Conservation (phyloP, 1,140 invertebrate species). For the Planococcus citri region DNA sequence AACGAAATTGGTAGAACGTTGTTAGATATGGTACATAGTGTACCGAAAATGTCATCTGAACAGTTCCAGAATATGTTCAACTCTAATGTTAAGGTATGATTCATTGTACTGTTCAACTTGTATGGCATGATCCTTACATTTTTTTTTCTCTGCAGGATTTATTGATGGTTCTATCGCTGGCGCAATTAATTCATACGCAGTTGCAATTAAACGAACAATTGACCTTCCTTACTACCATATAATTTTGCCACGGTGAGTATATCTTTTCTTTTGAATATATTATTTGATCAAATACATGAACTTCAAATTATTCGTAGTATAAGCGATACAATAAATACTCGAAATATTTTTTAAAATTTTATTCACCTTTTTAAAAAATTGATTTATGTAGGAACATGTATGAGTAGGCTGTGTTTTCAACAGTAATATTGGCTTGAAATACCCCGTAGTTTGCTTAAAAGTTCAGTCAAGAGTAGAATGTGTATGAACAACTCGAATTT, state of each 20-base stretch:
- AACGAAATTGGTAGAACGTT: constrained; percentile 75
- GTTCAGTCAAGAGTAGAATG: neutral
- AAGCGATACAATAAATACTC: neutral
- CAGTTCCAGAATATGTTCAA: constrained; percentile 92
- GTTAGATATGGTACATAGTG: constrained; percentile 75
- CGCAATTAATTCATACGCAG: constrained; percentile 91
- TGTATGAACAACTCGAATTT: neutral
- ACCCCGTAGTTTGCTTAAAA: neutral
- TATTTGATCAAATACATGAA: neutral
- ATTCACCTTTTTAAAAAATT: neutral
- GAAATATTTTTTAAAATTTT: neutral
- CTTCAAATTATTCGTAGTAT: no score
- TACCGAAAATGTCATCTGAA: constrained; percentile 77
- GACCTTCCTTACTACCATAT: constrained; percentile 58
- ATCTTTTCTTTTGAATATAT: neutral
- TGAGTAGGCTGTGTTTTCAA: neutral
- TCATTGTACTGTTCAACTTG: neutral
- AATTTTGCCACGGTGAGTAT: constrained; percentile 28
- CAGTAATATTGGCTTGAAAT: neutral
- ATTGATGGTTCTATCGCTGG: constrained; percentile 88
- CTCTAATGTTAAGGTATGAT: constrained; percentile 71
- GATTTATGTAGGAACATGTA: neutral
- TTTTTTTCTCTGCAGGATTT: constrained; percentile 52
- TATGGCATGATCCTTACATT: neutral
- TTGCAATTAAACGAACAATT: constrained; percentile 90